Evolutionary conservation across 2,797 vertebrate species (phyloP).

Genomic region (Smutsia temminckii): DNA sequence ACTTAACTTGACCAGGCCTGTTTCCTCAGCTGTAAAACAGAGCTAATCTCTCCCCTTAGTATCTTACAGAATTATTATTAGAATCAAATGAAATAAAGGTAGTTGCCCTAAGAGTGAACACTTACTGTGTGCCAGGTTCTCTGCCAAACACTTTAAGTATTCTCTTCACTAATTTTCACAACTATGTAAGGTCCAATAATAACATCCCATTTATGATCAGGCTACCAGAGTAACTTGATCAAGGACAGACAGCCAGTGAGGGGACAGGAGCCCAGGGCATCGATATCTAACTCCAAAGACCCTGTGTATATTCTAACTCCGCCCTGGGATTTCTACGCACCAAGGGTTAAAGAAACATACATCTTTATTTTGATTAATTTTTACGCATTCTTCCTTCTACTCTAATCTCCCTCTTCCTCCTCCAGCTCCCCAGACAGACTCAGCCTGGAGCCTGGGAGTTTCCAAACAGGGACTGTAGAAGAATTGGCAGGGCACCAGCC

Average conservation of each 20-base stretch:
- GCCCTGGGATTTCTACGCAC: background rate
- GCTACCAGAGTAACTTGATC: background rate
- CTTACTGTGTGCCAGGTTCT: background rate
- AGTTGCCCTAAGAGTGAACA: background rate
- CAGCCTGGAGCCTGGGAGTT: background rate
- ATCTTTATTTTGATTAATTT: background rate
- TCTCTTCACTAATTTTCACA: background rate
- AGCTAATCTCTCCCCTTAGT: background rate
- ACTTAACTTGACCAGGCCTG: background rate
- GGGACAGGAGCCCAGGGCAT: background rate
- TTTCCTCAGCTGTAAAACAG: background rate
- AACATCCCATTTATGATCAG: background rate
- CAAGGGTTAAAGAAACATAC: background rate
- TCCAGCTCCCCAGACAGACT: background rate
- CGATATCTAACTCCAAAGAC: background rate
- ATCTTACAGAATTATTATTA: background rate
- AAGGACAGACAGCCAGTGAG: background rate
- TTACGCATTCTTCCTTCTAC: background rate
- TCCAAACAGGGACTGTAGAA: background rate
- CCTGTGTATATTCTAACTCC: fast-evolving
- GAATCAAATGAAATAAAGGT: background rate
- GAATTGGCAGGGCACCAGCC: background rate
- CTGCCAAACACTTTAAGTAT: background rate
- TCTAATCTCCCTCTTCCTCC: background rate
- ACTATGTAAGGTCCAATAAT: background rate